phyloP scores from a whole-genome alignment of 2,113 vertebrate species.

The Syrmaticus mikado region DNA sequence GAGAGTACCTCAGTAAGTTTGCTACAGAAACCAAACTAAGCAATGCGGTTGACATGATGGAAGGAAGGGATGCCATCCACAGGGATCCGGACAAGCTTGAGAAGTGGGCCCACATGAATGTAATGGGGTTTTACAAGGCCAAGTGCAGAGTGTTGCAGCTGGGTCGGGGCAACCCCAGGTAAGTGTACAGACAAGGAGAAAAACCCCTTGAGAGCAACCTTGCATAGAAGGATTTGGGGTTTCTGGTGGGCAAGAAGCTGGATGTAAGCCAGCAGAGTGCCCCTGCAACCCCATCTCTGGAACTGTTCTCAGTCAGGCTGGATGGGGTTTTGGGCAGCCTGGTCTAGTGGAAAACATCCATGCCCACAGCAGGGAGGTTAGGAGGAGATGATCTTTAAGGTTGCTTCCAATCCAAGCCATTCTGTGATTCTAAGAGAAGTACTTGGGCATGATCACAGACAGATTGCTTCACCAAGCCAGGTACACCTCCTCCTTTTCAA shows the following conservation, averaged over 20 bases:
- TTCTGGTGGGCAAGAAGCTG: background rate
- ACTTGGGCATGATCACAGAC: background rate
- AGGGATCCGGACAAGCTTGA: too few species aligned
- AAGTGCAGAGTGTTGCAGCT: too few species aligned
- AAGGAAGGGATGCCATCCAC: background rate
- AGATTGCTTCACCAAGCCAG: background rate
- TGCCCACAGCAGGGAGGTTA: background rate
- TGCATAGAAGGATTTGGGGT: too few species aligned
- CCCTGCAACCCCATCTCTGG: background rate
- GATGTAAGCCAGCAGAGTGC: background rate
- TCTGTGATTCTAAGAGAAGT: background rate
- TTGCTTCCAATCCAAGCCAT: background rate
- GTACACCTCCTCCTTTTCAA: background rate
- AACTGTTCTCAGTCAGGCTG: background rate
- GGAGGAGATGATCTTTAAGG: background rate
- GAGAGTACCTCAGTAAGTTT: background rate
- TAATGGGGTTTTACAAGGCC: too few species aligned
- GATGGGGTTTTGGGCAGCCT: background rate
- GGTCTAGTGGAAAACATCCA: background rate
- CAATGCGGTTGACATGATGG: background rate
- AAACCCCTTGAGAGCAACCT: too few species aligned
- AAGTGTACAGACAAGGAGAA: too few species aligned
- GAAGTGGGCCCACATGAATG: too few species aligned
- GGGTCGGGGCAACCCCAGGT: too few species aligned
- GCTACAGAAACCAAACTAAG: background rate